A percentile compares a stretch with the other conserved stretches of the same genome.
phyloP scores from a whole-genome alignment of 2,888 invertebrate genomes.

The Melinaea menophilus region DNA sequence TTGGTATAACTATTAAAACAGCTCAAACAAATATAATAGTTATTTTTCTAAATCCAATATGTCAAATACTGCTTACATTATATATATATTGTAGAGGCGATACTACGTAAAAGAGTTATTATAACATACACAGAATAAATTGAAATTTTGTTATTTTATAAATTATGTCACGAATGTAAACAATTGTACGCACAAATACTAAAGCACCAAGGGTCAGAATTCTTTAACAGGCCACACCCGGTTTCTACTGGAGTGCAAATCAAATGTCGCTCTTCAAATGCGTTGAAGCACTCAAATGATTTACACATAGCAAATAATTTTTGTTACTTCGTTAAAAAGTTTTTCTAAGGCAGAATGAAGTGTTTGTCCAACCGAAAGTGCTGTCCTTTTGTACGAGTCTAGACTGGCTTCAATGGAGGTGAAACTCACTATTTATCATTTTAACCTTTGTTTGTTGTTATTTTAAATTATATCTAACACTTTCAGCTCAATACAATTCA shows the following conservation, averaged over 20 bases:
- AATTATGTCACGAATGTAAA: conserved; percentile 7
- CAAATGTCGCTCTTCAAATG: conserved; percentile 35
- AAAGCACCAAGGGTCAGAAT: conserved; percentile 18
- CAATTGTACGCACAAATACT: neutral
- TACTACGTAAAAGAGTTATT: too few relatives aligned
- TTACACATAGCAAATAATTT: conserved; percentile 35
- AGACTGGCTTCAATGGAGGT: conserved; percentile 31
- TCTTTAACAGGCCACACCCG: conserved; percentile 29
- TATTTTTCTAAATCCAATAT: too few relatives aligned
- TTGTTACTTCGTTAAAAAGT: conserved; percentile 37
- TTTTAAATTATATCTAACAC: neutral
- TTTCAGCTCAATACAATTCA: neutral
- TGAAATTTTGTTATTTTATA: neutral
- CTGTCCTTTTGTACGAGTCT: conserved; percentile 32
- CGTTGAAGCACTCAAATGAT: conserved; percentile 33
- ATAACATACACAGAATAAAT: neutral
- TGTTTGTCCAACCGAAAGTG: conserved; percentile 33
- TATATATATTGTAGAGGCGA: too few relatives aligned
- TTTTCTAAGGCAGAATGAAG: conserved; percentile 30
- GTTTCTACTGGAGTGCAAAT: conserved; percentile 38
- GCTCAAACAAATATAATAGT: too few relatives aligned
- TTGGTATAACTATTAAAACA: too few relatives aligned
- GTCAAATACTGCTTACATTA: too few relatives aligned
- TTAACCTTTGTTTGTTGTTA: neutral
- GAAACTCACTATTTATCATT: conserved; percentile 22